A percentile compares a stretch with the other conserved stretches of the same genome.
phyloP scores from a whole-genome alignment of 2,113 vertebrate species.

The Petrocephalus microphthalmus region DNA sequence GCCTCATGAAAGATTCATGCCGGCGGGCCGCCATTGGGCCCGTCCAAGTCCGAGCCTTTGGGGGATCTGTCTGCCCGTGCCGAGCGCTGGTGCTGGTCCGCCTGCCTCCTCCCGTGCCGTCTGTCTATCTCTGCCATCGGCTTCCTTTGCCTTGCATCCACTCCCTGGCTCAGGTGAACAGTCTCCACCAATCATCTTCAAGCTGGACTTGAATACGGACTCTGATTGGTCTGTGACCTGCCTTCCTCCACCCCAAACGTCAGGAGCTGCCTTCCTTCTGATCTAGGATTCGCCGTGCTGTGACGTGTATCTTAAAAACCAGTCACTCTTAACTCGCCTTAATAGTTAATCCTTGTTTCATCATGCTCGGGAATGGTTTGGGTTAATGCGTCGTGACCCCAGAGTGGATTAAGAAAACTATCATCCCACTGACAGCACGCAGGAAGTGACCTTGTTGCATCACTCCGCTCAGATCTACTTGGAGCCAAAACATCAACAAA shows the following conservation, averaged over 20 bases:
- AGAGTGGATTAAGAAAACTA: neutral
- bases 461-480: neutral
- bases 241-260: neutral
- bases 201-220: neutral
- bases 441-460: neutral
- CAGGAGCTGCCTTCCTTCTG: neutral
- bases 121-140: neutral
- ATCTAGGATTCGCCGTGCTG: neutral
- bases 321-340: neutral
- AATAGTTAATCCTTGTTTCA: neutral
- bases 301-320: neutral
- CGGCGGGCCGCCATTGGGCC: slow-evolving; percentile 21
- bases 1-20: slow-evolving; percentile 43
- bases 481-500: neutral
- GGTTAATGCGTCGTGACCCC: neutral
- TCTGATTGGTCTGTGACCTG: neutral
- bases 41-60: slow-evolving; percentile 22
- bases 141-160: neutral
- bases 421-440: too few relatives aligned
- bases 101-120: neutral
- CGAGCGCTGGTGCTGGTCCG: neutral
- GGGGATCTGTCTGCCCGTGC: slow-evolving; percentile 40
- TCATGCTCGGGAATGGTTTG: neutral
- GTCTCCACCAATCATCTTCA: neutral
- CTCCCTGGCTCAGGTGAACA: neutral